A percentile compares a stretch with the other conserved stretches of the same genome.
Conservation (phyloP, 2,113 vertebrate genomes). For the Aegypius monachus region DNA sequence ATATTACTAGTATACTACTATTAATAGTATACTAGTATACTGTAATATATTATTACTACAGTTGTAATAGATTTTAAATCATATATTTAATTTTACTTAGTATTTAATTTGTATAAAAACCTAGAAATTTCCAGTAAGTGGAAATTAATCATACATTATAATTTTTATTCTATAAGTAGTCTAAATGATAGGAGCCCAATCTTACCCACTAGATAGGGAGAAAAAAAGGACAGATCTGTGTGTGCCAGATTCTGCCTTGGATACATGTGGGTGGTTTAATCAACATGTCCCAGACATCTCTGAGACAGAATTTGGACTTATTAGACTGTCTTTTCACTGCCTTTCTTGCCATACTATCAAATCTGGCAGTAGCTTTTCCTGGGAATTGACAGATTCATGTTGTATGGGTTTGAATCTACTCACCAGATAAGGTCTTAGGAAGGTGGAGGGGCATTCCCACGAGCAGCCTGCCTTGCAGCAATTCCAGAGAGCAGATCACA, state of each 20-base stretch:
- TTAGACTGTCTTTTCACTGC: slow-evolving; percentile 44
- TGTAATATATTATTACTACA: neutral
- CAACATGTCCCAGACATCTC: neutral
- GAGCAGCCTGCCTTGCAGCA: neutral
- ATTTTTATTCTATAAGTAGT: neutral
- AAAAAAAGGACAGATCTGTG: neutral
- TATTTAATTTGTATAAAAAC: neutral
- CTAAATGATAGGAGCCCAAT: neutral
- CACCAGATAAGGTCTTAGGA: neutral
- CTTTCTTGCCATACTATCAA: neutral
- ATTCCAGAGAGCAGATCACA: neutral
- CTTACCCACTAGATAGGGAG: neutral
- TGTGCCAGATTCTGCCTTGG: slow-evolving; percentile 25
- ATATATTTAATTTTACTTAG: neutral
- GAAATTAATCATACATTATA: neutral
- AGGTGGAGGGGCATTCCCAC: neutral
- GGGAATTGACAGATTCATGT: neutral
- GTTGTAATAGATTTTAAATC: neutral
- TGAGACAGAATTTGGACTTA: slow-evolving; percentile 19
- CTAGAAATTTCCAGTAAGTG: neutral
- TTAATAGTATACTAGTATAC: neutral
- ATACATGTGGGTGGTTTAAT: slow-evolving; percentile 28
- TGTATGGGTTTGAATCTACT: neutral
- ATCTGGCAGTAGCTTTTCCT: neutral
- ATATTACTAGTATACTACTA: neutral